These are phyloP conservation scores for Ceyx melanurus DNA, from an alignment of 2,113 vertebrate genomes.

Conservation along the genomic window DNA sequence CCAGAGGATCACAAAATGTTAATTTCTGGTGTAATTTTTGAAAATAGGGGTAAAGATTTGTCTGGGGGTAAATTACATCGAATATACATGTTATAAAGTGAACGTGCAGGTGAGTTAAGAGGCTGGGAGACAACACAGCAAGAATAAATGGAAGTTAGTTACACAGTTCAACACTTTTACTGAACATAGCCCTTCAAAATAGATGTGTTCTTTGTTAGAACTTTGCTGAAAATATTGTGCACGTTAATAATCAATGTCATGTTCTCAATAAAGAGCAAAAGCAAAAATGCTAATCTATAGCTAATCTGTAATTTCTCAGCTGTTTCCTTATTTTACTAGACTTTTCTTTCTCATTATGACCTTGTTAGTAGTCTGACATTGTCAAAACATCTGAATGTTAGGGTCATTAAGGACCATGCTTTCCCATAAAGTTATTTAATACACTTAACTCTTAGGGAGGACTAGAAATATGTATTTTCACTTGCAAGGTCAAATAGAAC, in stretches of 20 bases:
- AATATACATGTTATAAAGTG: background rate
- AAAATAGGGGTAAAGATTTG: background rate
- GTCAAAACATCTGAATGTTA: background rate
- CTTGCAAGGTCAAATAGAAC: background rate
- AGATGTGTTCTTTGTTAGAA: background rate
- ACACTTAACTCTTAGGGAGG: background rate
- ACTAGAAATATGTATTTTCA: background rate
- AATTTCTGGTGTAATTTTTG: background rate
- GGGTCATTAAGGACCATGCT: background rate
- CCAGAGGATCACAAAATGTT: background rate
- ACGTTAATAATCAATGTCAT: background rate
- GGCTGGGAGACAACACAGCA: background rate
- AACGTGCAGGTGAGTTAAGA: background rate
- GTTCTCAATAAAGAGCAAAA: background rate
- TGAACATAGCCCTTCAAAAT: background rate
- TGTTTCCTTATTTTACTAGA: background rate
- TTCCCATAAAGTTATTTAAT: background rate
- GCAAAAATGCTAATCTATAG: background rate
- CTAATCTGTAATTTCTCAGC: background rate
- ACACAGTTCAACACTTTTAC: background rate
- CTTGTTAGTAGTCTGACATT: background rate
- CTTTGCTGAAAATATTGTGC: background rate
- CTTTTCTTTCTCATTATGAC: background rate
- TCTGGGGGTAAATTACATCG: background rate
- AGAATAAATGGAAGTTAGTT: background rate